Conservation (phyloP, 2,888 invertebrate species). For the Biston betularia region DNA sequence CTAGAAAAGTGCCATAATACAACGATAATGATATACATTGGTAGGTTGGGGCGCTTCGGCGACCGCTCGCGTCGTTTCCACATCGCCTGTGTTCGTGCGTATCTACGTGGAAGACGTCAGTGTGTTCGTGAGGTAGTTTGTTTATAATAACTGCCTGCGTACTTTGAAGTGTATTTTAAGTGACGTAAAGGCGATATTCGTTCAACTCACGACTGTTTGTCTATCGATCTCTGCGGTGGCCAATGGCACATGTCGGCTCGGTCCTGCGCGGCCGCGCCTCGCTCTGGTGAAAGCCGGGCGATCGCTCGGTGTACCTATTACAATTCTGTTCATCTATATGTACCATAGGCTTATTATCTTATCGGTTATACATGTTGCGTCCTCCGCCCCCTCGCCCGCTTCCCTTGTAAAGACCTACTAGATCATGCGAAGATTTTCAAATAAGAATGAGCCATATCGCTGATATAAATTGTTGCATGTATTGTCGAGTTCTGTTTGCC, state of each 20-base stretch:
- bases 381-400: slow-evolving; percentile 46
- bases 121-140: slow-evolving; percentile 85
- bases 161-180: slow-evolving; percentile 70
- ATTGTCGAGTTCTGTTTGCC: slow-evolving; percentile 76
- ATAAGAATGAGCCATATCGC: slow-evolving; percentile 62
- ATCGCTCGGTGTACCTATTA: slow-evolving; percentile 58
- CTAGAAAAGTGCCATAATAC: slow-evolving; percentile 83
- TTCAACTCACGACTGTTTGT: slow-evolving; percentile 85
- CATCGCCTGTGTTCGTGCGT: slow-evolving; percentile 72
- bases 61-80: slow-evolving; percentile 79
- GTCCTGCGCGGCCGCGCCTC: slow-evolving; percentile 83
- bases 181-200: slow-evolving; percentile 75
- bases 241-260: slow-evolving; percentile 88
- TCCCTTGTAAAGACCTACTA: slow-evolving; percentile 58
- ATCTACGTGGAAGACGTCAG: slow-evolving; percentile 73
- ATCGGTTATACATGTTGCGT: slow-evolving; percentile 66
- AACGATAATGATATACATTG: slow-evolving; percentile 74
- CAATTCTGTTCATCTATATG: slow-evolving; percentile 58
- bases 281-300: slow-evolving; percentile 80
- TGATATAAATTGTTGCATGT: slow-evolving; percentile 72
- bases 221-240: slow-evolving; percentile 88
- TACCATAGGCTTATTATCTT: slow-evolving; percentile 67
- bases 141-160: slow-evolving; percentile 81
- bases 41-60: slow-evolving; percentile 71
- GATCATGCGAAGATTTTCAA: slow-evolving; percentile 69